A percentile compares a stretch with the other conserved stretches of the same genome.
Evolutionary conservation across 2,113 vertebrate species (phyloP).

Genomic region (Siniperca chuatsi): DNA sequence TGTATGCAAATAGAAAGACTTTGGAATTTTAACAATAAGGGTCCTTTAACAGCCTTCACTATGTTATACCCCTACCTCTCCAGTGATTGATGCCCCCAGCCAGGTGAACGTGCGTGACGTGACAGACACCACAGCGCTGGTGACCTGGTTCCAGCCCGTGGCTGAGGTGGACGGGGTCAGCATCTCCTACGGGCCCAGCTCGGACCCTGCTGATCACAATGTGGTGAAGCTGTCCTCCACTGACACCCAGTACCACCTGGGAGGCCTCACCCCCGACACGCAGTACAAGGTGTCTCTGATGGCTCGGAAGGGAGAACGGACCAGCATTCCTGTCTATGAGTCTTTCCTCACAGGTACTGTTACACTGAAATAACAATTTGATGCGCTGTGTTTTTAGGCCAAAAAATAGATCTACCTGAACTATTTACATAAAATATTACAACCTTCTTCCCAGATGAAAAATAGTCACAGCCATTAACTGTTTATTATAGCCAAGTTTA

Average conservation of each 20-base stretch:
- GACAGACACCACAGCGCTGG: constrained; percentile 92
- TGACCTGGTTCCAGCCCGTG: constrained; percentile 95
- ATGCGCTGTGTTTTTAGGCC: background rate
- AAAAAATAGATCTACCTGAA: background rate
- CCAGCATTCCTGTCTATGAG: constrained; percentile 87
- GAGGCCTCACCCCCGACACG: constrained; percentile 89
- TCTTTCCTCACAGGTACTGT: constrained; percentile 91
- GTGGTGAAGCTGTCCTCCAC: constrained; percentile 88
- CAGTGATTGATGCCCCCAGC: constrained; percentile 93
- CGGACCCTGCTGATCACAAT: constrained; percentile 84
- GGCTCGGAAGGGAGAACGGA: constrained; percentile 87
- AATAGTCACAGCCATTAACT: background rate
- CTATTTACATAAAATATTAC: background rate
- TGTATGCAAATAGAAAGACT: background rate
- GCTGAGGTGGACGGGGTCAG: constrained; percentile 90
- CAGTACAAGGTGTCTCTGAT: constrained; percentile 91
- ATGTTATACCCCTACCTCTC: background rate
- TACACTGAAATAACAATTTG: background rate
- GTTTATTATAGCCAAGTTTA: constrained; percentile 14
- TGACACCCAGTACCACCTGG: constrained; percentile 93
- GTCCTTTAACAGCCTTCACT: background rate
- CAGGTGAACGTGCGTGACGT: constrained; percentile 93
- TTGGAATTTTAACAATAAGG: background rate
- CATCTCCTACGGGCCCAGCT: constrained; percentile 89
- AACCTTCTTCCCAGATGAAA: background rate